A percentile compares a stretch with the other conserved stretches of the same genome.
These are phyloP conservation scores for Chiropotes sagulatus DNA, from an alignment of 2,797 vertebrate genomes.

Conservation along the genomic window DNA sequence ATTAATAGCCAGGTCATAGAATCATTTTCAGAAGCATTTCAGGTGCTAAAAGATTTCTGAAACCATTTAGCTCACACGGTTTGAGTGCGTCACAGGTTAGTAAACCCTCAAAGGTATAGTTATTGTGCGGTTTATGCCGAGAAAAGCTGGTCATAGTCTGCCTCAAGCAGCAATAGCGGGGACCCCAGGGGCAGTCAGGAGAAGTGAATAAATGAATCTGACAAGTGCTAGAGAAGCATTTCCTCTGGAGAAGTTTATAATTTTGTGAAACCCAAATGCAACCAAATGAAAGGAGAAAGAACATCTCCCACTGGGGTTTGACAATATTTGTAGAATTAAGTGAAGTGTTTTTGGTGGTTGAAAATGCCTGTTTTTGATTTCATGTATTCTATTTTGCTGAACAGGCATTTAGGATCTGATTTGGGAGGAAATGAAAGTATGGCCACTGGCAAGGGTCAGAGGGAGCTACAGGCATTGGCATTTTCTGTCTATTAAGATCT, in stretches of 20 bases:
- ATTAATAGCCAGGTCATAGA: background rate
- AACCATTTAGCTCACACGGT: background rate
- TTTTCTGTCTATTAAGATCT: background rate
- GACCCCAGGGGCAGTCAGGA: background rate
- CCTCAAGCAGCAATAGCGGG: background rate
- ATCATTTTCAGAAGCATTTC: background rate
- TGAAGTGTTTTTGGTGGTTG: background rate
- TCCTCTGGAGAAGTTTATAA: background rate
- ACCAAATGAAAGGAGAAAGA: background rate
- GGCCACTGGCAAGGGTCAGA: background rate
- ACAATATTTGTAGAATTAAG: background rate
- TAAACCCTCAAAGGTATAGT: background rate
- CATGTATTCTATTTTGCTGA: background rate
- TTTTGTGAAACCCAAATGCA: background rate
- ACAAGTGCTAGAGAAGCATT: background rate
- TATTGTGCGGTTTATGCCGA: background rate
- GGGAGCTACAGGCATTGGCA: background rate
- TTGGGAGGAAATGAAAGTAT: constrained; percentile 35
- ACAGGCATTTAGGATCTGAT: background rate
- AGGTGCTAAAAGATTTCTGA: background rate
- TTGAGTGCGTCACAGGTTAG: background rate
- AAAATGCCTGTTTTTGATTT: background rate
- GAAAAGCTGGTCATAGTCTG: background rate
- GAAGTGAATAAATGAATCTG: background rate
- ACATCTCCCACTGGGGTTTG: background rate